phyloP scores from a whole-genome alignment of 2,888 invertebrate genomes.

The Ophraella communa region DNA sequence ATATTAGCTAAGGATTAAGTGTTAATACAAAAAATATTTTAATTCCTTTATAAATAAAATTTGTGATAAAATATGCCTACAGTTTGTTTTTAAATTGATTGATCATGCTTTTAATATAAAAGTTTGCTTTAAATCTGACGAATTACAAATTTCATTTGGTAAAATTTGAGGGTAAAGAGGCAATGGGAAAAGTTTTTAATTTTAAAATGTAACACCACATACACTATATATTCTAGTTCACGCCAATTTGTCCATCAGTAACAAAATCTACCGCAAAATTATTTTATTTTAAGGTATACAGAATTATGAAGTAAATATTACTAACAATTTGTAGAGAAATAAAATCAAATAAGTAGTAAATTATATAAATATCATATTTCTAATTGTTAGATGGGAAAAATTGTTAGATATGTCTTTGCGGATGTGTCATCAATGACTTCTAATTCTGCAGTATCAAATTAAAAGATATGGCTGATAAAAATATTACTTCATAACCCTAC shows the following conservation, averaged over 20 bases:
- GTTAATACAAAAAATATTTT: neutral
- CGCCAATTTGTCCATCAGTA: slow-evolving; percentile 55
- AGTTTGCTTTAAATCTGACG: neutral
- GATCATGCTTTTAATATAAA: neutral
- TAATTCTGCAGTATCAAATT: too few species aligned
- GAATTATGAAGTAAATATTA: neutral
- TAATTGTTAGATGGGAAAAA: too few species aligned
- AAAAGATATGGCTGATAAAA: too few species aligned
- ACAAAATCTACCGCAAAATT: slow-evolving; percentile 56
- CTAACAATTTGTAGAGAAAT: too few species aligned
- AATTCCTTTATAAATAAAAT: neutral
- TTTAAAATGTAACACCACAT: slow-evolving; percentile 52
- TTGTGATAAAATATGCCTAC: neutral
- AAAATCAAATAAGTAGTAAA: too few species aligned
- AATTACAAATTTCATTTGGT: slow-evolving; percentile 20
- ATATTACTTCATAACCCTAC: neutral
- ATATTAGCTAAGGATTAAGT: neutral
- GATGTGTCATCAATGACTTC: too few species aligned
- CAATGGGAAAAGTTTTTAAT: slow-evolving; percentile 34
- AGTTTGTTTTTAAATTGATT: neutral
- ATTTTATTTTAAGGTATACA: slow-evolving; percentile 32
- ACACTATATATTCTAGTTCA: slow-evolving; percentile 56
- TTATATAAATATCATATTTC: too few species aligned
- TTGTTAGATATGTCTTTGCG: too few species aligned
- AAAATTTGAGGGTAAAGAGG: slow-evolving; percentile 39